A percentile compares a stretch with the other conserved stretches of the same genome.
These are phyloP conservation scores for Oryctolagus cuniculus DNA, from an alignment of 2,113 vertebrate genomes.

Conservation along the genomic window mOryCun1.1 NC_091432.1:31813501-31814000, in stretches of 20 bases:
- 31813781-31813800: too few species aligned
- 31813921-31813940: background rate
- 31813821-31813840: too few species aligned
- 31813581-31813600: background rate
- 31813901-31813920: background rate
- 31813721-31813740: too few species aligned
- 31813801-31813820: too few species aligned
- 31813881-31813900: background rate
- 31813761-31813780: background rate
- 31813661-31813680: too few species aligned
- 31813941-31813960: background rate
- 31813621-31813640: background rate
- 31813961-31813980: background rate
- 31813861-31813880: too few species aligned
- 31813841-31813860: too few species aligned
- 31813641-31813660: background rate
- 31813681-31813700: background rate
- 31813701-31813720: background rate
- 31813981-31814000: background rate
- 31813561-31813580: too few species aligned
- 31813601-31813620: background rate
- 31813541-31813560: accelerated
- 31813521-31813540: background rate
- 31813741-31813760: background rate
- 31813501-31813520: too few species aligned